phyloP scores from a whole-genome alignment of 1,140 invertebrate genomes.

The Stegodyphus dumicola region DNA sequence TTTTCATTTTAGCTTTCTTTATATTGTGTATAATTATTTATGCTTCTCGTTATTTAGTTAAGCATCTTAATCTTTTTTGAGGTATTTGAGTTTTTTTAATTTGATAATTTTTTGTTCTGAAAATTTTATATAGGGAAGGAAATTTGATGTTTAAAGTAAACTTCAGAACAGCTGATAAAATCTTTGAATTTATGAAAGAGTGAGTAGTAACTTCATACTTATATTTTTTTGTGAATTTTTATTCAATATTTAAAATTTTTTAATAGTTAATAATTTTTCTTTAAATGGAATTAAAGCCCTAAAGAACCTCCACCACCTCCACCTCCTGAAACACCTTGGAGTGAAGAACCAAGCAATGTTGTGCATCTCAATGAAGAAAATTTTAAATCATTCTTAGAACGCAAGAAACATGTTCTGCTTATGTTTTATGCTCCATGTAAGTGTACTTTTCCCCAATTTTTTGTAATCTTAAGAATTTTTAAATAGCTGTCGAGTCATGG shows the following conservation, averaged over 20 bases:
- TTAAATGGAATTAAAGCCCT: slow-evolving; percentile 65
- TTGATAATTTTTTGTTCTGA: not conserved
- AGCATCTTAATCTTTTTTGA: too few species aligned
- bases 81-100: too few species aligned
- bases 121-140: slow-evolving; percentile 70
- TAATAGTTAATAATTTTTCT: not conserved
- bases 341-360: slow-evolving; percentile 77
- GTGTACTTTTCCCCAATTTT: slow-evolving; percentile 64
- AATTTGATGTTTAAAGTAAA: slow-evolving; percentile 81
- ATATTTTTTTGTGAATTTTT: not conserved
- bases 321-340: slow-evolving; percentile 81
- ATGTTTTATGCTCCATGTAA: slow-evolving; percentile 95
- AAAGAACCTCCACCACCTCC: slow-evolving; percentile 85
- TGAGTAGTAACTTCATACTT: slow-evolving; percentile 59
- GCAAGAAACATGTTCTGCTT: slow-evolving; percentile 81
- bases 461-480: too few species aligned
- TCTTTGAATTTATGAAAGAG: slow-evolving; percentile 85
- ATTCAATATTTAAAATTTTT: not conserved
- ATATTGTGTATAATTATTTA: too few species aligned
- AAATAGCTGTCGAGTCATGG: too few species aligned
- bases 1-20: too few species aligned
- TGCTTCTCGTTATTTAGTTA: too few species aligned
- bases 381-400: slow-evolving; percentile 76
- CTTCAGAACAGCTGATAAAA: slow-evolving; percentile 80
- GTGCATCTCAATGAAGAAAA: slow-evolving; percentile 79